These are phyloP conservation scores for Nibea albiflora DNA, from an alignment of 2,113 vertebrate genomes.

Conservation along the genomic window DNA sequence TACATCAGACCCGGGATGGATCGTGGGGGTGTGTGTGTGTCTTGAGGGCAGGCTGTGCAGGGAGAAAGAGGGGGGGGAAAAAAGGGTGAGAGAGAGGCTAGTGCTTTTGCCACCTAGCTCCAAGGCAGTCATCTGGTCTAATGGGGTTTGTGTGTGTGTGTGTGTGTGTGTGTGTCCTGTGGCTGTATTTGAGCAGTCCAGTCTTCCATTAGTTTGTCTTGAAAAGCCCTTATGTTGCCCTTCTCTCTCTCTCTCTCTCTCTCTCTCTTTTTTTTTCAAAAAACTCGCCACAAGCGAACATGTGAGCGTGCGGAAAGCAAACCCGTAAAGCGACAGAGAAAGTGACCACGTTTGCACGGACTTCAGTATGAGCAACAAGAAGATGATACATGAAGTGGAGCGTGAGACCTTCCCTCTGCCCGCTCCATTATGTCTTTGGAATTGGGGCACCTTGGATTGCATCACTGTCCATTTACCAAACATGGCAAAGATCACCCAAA, in stretches of 20 bases:
- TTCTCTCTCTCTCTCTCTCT: constrained; percentile 31
- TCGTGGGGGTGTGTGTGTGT: constrained; percentile 38
- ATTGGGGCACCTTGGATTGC: constrained; percentile 34
- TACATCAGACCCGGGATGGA: not conserved
- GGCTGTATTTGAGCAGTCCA: constrained; percentile 63
- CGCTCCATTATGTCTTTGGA: not conserved
- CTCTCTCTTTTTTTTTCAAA: not conserved
- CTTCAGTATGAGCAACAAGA: not conserved
- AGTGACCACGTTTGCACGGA: not conserved
- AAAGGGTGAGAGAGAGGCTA: constrained; percentile 39
- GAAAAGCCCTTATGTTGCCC: constrained; percentile 64
- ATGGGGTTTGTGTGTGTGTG: constrained; percentile 57
- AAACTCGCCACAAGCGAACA: constrained; percentile 21
- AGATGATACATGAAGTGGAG: not conserved
- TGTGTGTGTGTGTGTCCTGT: constrained; percentile 46
- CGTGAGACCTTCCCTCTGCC: not conserved
- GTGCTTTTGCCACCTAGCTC: constrained; percentile 64
- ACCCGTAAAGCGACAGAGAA: not conserved
- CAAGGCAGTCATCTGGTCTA: constrained; percentile 71
- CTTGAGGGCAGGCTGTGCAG: constrained; percentile 44
- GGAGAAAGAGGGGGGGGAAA: constrained; percentile 3
- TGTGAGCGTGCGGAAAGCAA: constrained; percentile 10
- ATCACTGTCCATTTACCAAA: not conserved
- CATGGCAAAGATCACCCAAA: not conserved
- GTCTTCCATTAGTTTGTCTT: constrained; percentile 64